These are phyloP conservation scores for Mormyrops attenuatus DNA, from an alignment of 2,797 vertebrate species.

Conservation along the genomic window DNA sequence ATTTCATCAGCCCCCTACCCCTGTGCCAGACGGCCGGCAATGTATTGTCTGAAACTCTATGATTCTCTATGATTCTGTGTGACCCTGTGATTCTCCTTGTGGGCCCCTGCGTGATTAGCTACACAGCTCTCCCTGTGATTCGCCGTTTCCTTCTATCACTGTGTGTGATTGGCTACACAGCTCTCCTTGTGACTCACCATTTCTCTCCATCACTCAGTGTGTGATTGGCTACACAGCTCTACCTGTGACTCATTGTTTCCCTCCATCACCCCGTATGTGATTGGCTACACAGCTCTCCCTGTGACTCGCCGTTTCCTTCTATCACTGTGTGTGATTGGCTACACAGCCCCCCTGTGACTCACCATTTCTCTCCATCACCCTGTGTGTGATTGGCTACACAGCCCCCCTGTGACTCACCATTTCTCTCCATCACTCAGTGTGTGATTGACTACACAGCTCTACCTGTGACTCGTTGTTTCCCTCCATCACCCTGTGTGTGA, in stretches of 20 bases:
- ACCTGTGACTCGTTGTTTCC: not conserved
- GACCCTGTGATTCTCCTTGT: not conserved
- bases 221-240: not conserved
- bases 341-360: not conserved
- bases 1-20: not conserved
- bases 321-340: not conserved
- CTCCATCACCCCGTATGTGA: not conserved
- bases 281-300: not conserved
- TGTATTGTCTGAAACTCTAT: not conserved
- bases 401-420: not conserved
- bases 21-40: not conserved
- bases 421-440: not conserved
- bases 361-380: no score
- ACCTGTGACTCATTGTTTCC: not conserved
- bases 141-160: not conserved
- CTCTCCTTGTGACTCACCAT: not conserved
- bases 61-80: not conserved
- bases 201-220: no score
- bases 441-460: not conserved
- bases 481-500: not conserved
- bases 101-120: not conserved
- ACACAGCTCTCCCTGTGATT: not conserved
- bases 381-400: no score
- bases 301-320: not conserved
- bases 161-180: not conserved